These are phyloP conservation scores for Lasioglossum albipes DNA, from an alignment of 1,140 invertebrate species.

Conservation along the genomic window DNA sequence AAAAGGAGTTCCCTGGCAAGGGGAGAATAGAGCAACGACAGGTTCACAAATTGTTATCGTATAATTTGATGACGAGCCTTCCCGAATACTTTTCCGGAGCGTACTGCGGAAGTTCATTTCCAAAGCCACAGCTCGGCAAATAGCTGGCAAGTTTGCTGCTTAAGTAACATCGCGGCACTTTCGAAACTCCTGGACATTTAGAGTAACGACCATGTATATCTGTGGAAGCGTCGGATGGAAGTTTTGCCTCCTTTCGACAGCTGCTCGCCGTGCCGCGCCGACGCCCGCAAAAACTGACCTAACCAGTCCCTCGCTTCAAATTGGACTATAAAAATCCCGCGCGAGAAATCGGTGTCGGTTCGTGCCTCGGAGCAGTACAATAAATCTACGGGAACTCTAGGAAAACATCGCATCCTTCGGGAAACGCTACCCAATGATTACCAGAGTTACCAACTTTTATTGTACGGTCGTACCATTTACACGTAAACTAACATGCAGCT, in stretches of 20 bases:
- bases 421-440: not conserved
- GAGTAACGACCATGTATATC: conserved; percentile 2
- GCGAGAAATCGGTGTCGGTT: not conserved
- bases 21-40: not conserved
- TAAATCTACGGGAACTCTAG: not conserved
- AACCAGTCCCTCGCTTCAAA: not conserved
- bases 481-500: too few species aligned
- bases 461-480: too few species aligned
- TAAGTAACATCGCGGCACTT: not conserved
- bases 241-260: not conserved
- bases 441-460: too few species aligned
- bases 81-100: not conserved
- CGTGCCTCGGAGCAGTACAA: not conserved
- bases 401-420: not conserved
- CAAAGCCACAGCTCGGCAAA: not conserved
- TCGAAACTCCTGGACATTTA: conserved; percentile 11
- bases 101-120: not conserved
- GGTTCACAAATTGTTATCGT: too few species aligned
- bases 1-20: not conserved
- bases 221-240: conserved; percentile 1
- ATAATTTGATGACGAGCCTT: not conserved
- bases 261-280: not conserved
- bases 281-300: not conserved
- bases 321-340: conserved; percentile 11
- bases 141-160: not conserved